Base-by-base conservation (phyloP, 2,113 vertebrate genomes). In the Alligator mississippiensis region DNA sequence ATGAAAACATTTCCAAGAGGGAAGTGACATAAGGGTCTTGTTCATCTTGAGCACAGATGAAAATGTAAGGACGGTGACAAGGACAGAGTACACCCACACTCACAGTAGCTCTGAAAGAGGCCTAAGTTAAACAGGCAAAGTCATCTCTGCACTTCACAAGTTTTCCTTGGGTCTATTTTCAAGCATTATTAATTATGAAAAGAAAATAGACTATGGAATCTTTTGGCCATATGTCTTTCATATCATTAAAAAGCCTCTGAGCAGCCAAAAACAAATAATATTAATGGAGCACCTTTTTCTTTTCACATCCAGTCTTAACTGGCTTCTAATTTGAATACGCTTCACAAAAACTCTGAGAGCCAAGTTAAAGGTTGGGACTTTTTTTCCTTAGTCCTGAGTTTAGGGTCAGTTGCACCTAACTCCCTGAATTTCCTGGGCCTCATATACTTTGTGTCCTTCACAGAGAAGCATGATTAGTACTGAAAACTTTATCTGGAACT, bases 311-410 rank as follows among this genome's bases (percentile, higher is more conserved):
- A 47, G 21, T 14, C 19, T 38, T 13, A 5, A 13, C 30, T 72
- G 30, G 18, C 30, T 72, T 38, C 38, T 34, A 47, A 30, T 38
- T 22, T 47, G 70, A 74, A 74, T 74, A 74, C 22, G 34, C 34
- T 74, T 74, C 22, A 19, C 70, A 38, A 13, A 22, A 34, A 1
- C 60, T 87, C 55, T 78, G 15, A 82, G 19, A 3, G 1, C 70
- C 70, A 34, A 60, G 59, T 0, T 25, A 77, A 85, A 84, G 2
- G 0, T 2, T 82, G 15, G 11, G 1, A 0, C 11, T 15, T 12
- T 18, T 77, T 82, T 80, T 68, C 47, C 21, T 21, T 63, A 38
- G 11, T 63, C 13, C 13, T 28, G 16, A 74, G 6, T 72, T 38
- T 77, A 28, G 6, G 13, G 4, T 79, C 6, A 77, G 5, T 57